A percentile compares a stretch with the other conserved stretches of the same genome.
Evolutionary conservation across 2,888 invertebrate genomes (phyloP).

Genomic region (Ichneumon xanthorius): DNA sequence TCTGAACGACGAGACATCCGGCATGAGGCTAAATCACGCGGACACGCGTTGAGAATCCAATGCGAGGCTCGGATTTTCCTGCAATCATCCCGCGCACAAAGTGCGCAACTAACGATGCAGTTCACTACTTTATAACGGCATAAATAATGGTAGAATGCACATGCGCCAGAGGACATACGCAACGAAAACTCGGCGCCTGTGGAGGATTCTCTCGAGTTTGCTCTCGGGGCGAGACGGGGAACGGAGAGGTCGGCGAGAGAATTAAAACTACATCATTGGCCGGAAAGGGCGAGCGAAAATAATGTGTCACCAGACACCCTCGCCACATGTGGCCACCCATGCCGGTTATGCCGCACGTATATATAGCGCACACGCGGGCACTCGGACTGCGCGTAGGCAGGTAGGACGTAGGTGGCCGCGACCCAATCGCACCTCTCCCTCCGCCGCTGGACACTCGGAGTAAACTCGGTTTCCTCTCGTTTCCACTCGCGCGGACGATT

Average conservation of each 20-base stretch:
- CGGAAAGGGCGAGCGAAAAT: constrained; percentile 76
- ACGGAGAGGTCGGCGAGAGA: constrained; percentile 59
- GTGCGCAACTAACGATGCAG: constrained; percentile 49
- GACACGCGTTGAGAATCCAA: constrained; percentile 24
- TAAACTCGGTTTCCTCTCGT: constrained; percentile 30
- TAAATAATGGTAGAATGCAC: constrained; percentile 57
- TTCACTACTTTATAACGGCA: constrained; percentile 47
- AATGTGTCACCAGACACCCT: constrained; percentile 80
- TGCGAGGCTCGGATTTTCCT: constrained; percentile 33
- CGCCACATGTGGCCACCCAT: constrained; percentile 78
- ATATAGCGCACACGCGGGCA: constrained; percentile 38
- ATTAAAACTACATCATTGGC: constrained; percentile 69
- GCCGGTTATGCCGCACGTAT: constrained; percentile 62
- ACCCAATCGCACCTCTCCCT: constrained; percentile 61
- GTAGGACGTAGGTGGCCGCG: constrained; percentile 69
- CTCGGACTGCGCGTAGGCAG: constrained; percentile 67
- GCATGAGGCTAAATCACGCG: constrained; percentile 31
- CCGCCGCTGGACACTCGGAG: constrained; percentile 43
- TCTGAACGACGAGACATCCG: not conserved
- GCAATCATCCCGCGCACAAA: constrained; percentile 43
- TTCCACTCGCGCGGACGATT: not conserved
- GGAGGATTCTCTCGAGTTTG: constrained; percentile 15
- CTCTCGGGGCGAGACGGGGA: constrained; percentile 30
- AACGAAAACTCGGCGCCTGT: constrained; percentile 59
- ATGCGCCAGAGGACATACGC: constrained; percentile 8